Conservation (phyloP, 2,113 vertebrate species). For the Trichomycterus rosablanca region DNA sequence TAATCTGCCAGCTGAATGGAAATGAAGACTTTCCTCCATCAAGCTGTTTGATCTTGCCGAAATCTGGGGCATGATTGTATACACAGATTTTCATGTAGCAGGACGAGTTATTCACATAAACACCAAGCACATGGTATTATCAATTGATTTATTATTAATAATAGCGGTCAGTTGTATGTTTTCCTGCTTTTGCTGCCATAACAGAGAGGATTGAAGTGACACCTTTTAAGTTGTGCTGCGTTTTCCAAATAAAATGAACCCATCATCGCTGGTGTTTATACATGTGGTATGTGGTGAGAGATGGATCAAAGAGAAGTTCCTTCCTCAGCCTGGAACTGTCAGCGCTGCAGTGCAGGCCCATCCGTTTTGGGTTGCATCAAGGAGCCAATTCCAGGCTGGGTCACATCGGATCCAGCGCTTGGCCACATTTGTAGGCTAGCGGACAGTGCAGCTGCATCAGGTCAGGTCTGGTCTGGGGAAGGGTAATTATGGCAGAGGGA, state of each 20-base stretch:
- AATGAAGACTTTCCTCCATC: constrained; percentile 41
- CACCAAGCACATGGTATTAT: too few species aligned
- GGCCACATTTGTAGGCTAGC: constrained; percentile 35
- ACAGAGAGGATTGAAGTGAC: not conserved
- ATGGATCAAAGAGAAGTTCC: constrained; percentile 35
- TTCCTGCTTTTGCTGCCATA: not conserved
- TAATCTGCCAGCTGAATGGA: constrained; percentile 46
- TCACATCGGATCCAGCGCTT: constrained; percentile 46
- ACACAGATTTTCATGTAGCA: constrained; percentile 20
- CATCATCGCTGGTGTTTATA: constrained; percentile 58
- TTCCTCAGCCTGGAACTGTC: constrained; percentile 43
- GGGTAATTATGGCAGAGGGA: constrained; percentile 87
- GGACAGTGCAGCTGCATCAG: constrained; percentile 59
- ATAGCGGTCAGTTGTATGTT: not conserved
- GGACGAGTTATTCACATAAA: not conserved
- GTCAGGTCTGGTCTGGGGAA: constrained; percentile 72
- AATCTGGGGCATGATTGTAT: constrained; percentile 33
- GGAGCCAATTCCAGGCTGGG: constrained; percentile 42
- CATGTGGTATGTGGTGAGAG: constrained; percentile 44
- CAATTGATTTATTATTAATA: too few species aligned
- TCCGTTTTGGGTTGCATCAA: constrained; percentile 52
- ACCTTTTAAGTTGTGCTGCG: constrained; percentile 35
- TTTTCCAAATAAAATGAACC: constrained; percentile 64
- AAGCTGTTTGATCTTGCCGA: constrained; percentile 38
- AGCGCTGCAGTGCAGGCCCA: constrained; percentile 55